Base-by-base conservation (phyloP, 2,113 vertebrate species). In the Sprattus sprattus region DNA sequence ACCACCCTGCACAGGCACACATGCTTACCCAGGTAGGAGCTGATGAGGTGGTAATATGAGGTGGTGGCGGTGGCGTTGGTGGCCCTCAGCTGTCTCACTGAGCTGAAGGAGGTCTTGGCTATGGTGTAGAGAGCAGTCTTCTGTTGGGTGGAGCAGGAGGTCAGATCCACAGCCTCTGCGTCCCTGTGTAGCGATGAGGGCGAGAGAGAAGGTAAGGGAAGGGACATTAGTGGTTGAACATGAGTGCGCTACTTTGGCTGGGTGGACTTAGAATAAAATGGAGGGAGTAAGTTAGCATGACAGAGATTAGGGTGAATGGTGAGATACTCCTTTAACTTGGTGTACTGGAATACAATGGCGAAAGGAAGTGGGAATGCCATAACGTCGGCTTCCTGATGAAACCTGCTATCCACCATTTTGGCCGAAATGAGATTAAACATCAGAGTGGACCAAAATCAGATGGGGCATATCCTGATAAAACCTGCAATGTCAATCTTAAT, bases 1-100 rank as follows among this genome's bases (percentile, higher is more conserved):
- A n/a, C n/a, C 54, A 7, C 18, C 50, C 57, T 82, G 22, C 45
- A 54, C n/a, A 28, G 82, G 54, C 75, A 52, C 81, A 28, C 45
- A 15, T 46, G 7, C 95, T 89, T 91, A 97, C 96, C 93, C 20
- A 96, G 91, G 81, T 94, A 97, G 0, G 93, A 80, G n/a, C 52
- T 81, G 84, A 96, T 95, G 71, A 89, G 91, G 1, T 20, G 2
- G 7, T 93, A 94, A 86, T 95, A 95, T 3, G 9, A 45, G 0
- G 2, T 28, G 4, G 13, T 0, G 0, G 84, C 82, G 16, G 50
- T 22, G 4, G 18, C 45, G 16, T 25, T 71, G n/a, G n/a, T n/a
- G n/a, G n/a, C n/a, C 25, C 64, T 71, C 7, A 2, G 64, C 0
- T 25, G 60, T 1, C 1, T 2, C 4, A 87, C 85, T 82, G 18